phyloP scores from a whole-genome alignment of 2,888 invertebrate species.

The Endotricha flammealis region DNA sequence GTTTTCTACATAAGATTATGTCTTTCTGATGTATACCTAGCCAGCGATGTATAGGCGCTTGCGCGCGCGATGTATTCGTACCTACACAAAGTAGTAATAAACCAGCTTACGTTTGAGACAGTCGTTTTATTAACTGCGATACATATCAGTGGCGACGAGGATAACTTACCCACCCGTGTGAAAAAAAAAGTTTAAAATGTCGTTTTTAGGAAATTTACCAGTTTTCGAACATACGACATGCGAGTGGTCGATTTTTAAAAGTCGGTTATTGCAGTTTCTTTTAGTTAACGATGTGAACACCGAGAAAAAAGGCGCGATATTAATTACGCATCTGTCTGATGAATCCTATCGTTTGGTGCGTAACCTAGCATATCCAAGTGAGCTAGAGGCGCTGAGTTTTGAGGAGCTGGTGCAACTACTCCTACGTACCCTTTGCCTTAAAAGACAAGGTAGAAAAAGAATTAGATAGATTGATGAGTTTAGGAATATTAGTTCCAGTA shows the following conservation, averaged over 20 bases:
- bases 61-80: too few relatives aligned
- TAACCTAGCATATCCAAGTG: slow-evolving; percentile 13
- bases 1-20: too few relatives aligned
- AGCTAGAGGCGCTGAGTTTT: slow-evolving; percentile 12
- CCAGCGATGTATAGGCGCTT: too few relatives aligned
- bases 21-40: too few relatives aligned
- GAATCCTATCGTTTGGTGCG: slow-evolving; percentile 6
- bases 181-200: neutral
- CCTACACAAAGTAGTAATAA: too few relatives aligned
- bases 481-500: slow-evolving; percentile 25
- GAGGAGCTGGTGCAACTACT: slow-evolving; percentile 14
- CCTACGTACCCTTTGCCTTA: slow-evolving; percentile 26
- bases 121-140: too few relatives aligned
- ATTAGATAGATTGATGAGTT: slow-evolving; percentile 16
- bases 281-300: slow-evolving; percentile 2
- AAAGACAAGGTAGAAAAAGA: slow-evolving; percentile 25
- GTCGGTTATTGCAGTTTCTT: slow-evolving; percentile 5
- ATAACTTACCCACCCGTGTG: neutral
- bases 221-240: slow-evolving; percentile 2
- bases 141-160: slow-evolving; percentile 1
- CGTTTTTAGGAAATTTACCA: neutral
- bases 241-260: slow-evolving; percentile 9
- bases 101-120: too few relatives aligned
- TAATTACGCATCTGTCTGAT: slow-evolving; percentile 2
- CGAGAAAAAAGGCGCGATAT: slow-evolving; percentile 3